phyloP scores from a whole-genome alignment of 2,888 invertebrate species.

The Aelia acuminata region DNA sequence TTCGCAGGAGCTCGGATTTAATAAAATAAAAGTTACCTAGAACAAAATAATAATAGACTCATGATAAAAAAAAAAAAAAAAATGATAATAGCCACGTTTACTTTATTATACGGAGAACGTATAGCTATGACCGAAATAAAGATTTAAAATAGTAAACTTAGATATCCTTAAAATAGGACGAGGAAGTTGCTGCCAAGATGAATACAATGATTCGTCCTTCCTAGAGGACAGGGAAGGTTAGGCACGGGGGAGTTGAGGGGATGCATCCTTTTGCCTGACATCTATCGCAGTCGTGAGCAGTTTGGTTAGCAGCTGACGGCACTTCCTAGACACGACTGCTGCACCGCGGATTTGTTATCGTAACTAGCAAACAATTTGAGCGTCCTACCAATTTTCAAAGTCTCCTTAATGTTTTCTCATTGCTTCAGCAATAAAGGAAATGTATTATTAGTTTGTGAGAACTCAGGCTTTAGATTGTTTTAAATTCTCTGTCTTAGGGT shows the following conservation, averaged over 20 bases:
- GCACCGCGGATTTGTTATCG: not conserved
- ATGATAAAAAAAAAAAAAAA: too few species aligned
- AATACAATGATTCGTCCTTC: not conserved
- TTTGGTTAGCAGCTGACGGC: not conserved
- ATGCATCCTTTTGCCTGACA: not conserved
- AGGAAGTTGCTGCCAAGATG: not conserved
- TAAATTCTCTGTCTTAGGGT: too few species aligned
- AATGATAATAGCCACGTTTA: too few species aligned
- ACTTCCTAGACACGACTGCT: not conserved
- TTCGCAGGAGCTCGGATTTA: too few species aligned
- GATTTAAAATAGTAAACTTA: too few species aligned
- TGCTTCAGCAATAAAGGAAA: too few species aligned
- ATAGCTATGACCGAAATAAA: too few species aligned
- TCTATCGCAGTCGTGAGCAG: constrained; percentile 29
- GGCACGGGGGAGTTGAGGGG: not conserved
- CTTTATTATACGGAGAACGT: too few species aligned
- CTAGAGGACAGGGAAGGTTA: not conserved
- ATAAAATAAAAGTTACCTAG: too few species aligned
- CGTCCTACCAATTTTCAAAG: not conserved
- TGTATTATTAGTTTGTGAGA: too few species aligned
- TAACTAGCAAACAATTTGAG: not conserved
- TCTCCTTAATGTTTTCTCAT: not conserved
- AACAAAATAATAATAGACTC: too few species aligned
- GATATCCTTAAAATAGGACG: not conserved
- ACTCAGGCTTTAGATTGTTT: too few species aligned